Base-by-base conservation (phyloP, 2,888 invertebrate genomes). In the Agrotis puta region DNA sequence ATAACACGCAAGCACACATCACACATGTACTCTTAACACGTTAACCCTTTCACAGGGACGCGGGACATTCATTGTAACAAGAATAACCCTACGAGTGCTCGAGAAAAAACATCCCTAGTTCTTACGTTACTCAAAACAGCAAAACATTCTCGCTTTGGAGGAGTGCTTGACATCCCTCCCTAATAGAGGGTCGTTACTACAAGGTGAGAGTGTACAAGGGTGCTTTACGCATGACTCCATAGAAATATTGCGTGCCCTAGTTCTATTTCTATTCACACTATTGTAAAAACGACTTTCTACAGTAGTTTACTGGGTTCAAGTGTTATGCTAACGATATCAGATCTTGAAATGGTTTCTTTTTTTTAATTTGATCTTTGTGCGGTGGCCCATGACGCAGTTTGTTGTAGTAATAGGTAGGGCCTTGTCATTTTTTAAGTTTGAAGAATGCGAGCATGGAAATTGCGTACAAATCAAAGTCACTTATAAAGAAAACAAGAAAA, bases 161-260 rank as follows among this genome's bases (percentile, higher is more conserved):
- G 79, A 86, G 83, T 81, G 65, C 88, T 89, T 86, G 84, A 80
- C 87, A 83, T 80, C 65, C 81, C 87, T 84, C 22, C 20, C 22
- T 91, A 90, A 91, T 89, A 90, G 88, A 89, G 91, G 90, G 88
- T 90, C 91, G 87, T 91, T 92, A 90, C 88, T 88, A 87, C 85
- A 88, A 88, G 87, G 86, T 83, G 73, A 87, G 85, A 81, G 85
- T 57, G 70, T 59, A 72, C 65, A 70, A 88, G 87, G 71, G 85
- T 82, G 64, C 91, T 91, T 70, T 74, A 92, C 92, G 91, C 91
- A 91, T 86, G 79, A 71, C 54, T 81, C 84, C 79, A 87, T 87
- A 89, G 89, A 90, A 91, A 89, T 87, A 89, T 82, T 91, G 91
- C 91, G 92, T 93, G 92, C 89, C 92, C 92, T 84, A 92, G 91